Base-by-base conservation (phyloP, 2,113 vertebrate species). In the Tylochromis polylepis region DNA sequence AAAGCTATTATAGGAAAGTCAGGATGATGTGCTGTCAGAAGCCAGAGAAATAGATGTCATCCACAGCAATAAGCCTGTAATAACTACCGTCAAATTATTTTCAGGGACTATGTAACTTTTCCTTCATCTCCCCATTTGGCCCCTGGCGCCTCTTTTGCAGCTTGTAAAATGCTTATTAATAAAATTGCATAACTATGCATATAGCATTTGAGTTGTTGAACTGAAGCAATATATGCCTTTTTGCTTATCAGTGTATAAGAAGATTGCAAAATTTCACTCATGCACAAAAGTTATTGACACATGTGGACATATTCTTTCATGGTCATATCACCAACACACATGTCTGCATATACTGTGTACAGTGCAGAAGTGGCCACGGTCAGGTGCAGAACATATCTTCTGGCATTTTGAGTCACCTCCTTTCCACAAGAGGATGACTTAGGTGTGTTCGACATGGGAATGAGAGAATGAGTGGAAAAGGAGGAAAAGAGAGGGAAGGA, bases 1-100 rank as follows among this genome's bases (percentile, higher is more conserved):
- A 90, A 85, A 89, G 89, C 91, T 92, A 94, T 94, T 93, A 92
- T 57, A 81, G 83, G 84, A 91, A 87, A 93, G 93, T 92, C 91
- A 84, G 89, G 85, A 82, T 93, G 94, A 95, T 81, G 85, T 83
- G 90, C 92, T 92, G 93, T 94, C 93, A 95, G 86, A 86, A 82
- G 83, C 79, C 85, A 86, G 91, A 90, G 86, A 91, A 91, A 93
- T 88, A 87, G 86, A 94, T 91, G 93, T 94, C 90, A 93, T 86
- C 88, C 88, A 6, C 90, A 58, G 91, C 91, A 93, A 90, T 89
- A 91, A 91, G 88, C 87, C 85, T 89, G 89, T 86, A 95, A 94
- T 93, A 94, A 95, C 91, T 81, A 89, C 62, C 38, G 62, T 90
- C 92, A 93, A 91, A 94, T 94, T 92, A 94, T 93, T 94, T 92